Conservation (phyloP, 2,113 vertebrate species). For the Pao palembangensis region DNA sequence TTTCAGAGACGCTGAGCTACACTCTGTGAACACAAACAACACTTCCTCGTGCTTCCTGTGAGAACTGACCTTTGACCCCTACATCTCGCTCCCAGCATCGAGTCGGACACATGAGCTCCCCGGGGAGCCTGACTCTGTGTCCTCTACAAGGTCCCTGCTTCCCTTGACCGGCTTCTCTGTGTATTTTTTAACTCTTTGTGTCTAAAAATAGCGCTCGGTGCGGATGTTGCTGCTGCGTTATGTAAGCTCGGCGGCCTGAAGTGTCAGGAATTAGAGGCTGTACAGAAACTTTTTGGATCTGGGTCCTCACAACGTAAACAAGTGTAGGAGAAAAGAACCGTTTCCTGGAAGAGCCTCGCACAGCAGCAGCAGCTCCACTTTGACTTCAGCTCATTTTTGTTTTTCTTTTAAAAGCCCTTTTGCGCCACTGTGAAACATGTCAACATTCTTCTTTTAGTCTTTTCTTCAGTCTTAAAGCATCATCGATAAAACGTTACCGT, state of each 20-base stretch:
- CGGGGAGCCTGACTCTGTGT: conserved; percentile 36
- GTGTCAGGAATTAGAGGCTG: conserved; percentile 67
- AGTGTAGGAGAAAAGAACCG: conserved; percentile 38
- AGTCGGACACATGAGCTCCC: conserved; percentile 55
- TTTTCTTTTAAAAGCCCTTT: too few species aligned
- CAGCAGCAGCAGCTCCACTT: neutral
- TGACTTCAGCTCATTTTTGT: too few species aligned
- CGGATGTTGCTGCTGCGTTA: conserved; percentile 63
- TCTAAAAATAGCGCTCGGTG: conserved; percentile 68
- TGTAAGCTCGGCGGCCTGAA: conserved; percentile 58
- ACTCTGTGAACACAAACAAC: too few species aligned
- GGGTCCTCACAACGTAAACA: conserved; percentile 58
- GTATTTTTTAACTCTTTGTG: conserved; percentile 59
- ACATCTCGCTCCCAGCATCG: conserved; percentile 61
- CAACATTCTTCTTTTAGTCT: too few species aligned
- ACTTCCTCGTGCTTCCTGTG: conserved; percentile 69
- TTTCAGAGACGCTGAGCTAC: too few species aligned
- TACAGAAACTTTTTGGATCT: conserved; percentile 56
- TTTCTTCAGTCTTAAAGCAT: too few species aligned
- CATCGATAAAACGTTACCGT: too few species aligned
- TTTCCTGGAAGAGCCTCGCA: conserved; percentile 59
- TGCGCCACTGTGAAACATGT: too few species aligned
- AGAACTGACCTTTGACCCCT: conserved; percentile 64
- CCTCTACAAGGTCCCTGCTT: conserved; percentile 56
- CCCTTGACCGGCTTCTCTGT: conserved; percentile 55